Base-by-base conservation (phyloP, 2,113 vertebrate species). In the Antennarius striatus region DNA sequence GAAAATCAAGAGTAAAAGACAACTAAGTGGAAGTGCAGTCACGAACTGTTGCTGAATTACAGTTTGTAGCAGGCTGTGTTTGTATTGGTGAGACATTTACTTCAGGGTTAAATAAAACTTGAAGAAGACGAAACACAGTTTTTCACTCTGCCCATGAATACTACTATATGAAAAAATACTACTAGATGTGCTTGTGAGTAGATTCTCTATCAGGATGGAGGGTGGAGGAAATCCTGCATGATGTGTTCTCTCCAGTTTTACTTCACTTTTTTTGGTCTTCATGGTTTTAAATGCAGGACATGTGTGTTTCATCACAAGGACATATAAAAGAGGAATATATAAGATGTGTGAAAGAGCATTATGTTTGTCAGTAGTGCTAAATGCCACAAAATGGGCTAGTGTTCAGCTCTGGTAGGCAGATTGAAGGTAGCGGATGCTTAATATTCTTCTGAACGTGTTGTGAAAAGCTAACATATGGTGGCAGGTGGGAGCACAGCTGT, bases 401-500 rank as follows among this genome's bases (percentile, higher is more conserved):
- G 40, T 48, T 47, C 36, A 39, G 29, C 53, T 70, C 22, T 36
- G 30, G 4, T n/a, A 9, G 29, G 10, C 29, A 15, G 54, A 55
- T 15, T 0, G 22, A 40, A 17, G 17, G 29, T 45, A 15, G 17
- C 0, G 28, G 32, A 50, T 30, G 15, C 29, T 59, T 70, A 36
- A 69, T 62, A 49, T 29, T 22, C 8, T 5, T 12, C 2, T 54
- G 32, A 69, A 63, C 16, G 11, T 53, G 30, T 42, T 71, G 66
- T 65, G 56, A 54, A 46, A 50, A 16, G 36, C 12, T 7, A 81
- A 60, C 73, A 73, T 79, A 73, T 82, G 81, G 75, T 76, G 51
- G 65, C 90, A 87, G 82, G 84, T 87, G 87, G 80, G 69, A 51
- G 73, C 71, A 79, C 88, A 90, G 83, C 86, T 90, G 88, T 85